Evolutionary conservation across 2,797 vertebrate genomes (phyloP).

Genomic region (Pangasius sanitwongsei): DNA sequence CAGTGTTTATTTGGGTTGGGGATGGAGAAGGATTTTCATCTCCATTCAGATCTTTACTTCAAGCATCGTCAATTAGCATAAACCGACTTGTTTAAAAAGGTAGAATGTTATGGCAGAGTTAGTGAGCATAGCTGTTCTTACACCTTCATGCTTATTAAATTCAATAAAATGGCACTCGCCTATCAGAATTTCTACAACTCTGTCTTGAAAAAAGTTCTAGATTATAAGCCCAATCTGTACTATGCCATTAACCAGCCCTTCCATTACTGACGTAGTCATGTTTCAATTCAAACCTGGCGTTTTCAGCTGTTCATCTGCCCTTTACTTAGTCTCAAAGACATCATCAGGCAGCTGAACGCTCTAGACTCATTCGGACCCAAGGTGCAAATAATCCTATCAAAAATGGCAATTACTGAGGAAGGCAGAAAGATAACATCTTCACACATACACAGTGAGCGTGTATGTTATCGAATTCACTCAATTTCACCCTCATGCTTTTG

Average conservation of each 20-base stretch:
- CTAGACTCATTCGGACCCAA: constrained; percentile 27
- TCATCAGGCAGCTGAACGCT: not conserved
- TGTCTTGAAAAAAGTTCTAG: not conserved
- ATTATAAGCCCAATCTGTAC: not conserved
- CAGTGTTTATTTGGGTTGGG: not conserved
- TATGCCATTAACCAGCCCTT: not conserved
- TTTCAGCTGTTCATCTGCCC: not conserved
- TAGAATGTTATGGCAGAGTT: not conserved
- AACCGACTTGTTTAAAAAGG: not conserved
- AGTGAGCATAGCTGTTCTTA: not conserved
- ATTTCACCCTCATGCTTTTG: constrained; percentile 52
- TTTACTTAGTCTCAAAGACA: constrained; percentile 10
- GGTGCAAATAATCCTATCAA: constrained; percentile 57
- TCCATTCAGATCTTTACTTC: not conserved
- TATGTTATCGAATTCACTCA: constrained; percentile 61
- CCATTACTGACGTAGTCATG: not conserved
- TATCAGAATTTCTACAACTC: not conserved
- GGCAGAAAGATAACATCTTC: constrained; percentile 57
- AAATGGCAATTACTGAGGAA: constrained; percentile 56
- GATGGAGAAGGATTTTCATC: not conserved
- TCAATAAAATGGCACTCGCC: not conserved
- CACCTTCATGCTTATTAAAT: not conserved
- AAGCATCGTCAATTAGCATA: not conserved
- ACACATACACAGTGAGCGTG: constrained; percentile 44
- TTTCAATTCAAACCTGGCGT: not conserved